Evolutionary conservation across 2,888 invertebrate species (phyloP), one percentile per base, ranked within the genome.

Genomic region (Abrostola tripartita): DNA sequence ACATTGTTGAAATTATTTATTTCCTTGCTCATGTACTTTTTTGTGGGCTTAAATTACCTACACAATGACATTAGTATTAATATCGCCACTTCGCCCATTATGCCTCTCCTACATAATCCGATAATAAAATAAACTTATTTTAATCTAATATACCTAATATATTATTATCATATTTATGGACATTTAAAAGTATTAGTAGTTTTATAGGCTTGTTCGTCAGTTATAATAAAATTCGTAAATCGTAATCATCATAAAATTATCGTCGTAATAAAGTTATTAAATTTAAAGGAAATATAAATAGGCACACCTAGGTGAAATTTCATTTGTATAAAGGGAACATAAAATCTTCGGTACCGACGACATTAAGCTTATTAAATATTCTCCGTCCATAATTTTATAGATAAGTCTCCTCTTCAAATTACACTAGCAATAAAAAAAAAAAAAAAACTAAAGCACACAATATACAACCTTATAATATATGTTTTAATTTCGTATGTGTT

Each of bases 1-100:
- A 65, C 67, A 56, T 76, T 79, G 79, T 74, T 79, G 77, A 76
- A 74, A 79, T 79, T 79, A 72, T 81, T 81, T 79, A 79, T 81
- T 79, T 71, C 61, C 64, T 68, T 69, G 44, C 65, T 37, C 24
- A 58, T 56, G 65, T 78, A 65, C 57, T 65, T 65, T 71, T 71
- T 80, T 76, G 62, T 52, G 47, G 61, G 68, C 68, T 56, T 78
- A 68, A 24, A 42, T 79, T 74, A 71, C 77, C 12, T 70, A 42
- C 38, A 67, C 47, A 59, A 55, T 52, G 50, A 62, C 59, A 50
- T 71, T 64, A 62, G 52, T 69, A 78, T 74, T 74, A 67, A 69
- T 69, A 62, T 50, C 38, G 38, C 53, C 44, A 47, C 36, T 36
- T 47, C 37, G 6, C 4, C 47, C 38, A 41, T 63, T 59, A 14